Percentiles rank a stretch among this genome's conserved stretches.
Evolutionary conservation across 2,888 invertebrate genomes (phyloP).

Genomic region (Hipparchia sbordonii): DNA sequence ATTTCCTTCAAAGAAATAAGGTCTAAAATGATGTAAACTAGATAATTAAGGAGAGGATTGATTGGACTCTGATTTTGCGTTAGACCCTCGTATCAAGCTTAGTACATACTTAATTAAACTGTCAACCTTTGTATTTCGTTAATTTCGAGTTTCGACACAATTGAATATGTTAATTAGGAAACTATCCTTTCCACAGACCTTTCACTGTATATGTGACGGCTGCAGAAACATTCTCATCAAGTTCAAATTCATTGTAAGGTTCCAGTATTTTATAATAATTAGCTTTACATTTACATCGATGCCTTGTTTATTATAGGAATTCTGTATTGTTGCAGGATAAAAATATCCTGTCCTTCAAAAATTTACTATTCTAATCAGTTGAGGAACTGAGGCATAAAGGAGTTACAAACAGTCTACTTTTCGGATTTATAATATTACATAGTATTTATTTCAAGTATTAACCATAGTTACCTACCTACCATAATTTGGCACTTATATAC

Average conservation of each 20-base stretch:
- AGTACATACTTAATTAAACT: slow-evolving; percentile 61
- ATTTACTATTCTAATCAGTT: too few species aligned
- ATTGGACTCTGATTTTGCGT: slow-evolving; percentile 54
- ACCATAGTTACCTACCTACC: too few species aligned
- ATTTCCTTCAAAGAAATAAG: slow-evolving; percentile 21
- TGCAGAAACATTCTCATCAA: neutral
- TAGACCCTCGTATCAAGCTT: slow-evolving; percentile 52
- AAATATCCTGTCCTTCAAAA: too few species aligned
- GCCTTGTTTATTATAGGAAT: too few species aligned
- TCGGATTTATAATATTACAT: too few species aligned
- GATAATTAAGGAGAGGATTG: slow-evolving; percentile 47
- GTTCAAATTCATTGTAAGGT: neutral
- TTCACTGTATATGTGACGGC: neutral
- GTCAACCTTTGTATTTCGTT: slow-evolving; percentile 50
- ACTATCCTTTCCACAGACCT: neutral
- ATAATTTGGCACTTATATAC: too few species aligned
- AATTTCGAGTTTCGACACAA: slow-evolving; percentile 46
- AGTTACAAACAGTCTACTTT: too few species aligned
- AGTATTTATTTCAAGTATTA: too few species aligned
- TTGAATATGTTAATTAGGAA: slow-evolving; percentile 42
- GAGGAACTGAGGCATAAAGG: too few species aligned
- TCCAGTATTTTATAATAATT: too few species aligned
- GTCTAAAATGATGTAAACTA: slow-evolving; percentile 26
- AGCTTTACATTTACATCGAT: too few species aligned
- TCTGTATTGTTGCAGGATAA: too few species aligned